These are phyloP conservation scores for Eolophus roseicapilla DNA, from an alignment of 2,113 vertebrate species.

Conservation along the genomic window DNA sequence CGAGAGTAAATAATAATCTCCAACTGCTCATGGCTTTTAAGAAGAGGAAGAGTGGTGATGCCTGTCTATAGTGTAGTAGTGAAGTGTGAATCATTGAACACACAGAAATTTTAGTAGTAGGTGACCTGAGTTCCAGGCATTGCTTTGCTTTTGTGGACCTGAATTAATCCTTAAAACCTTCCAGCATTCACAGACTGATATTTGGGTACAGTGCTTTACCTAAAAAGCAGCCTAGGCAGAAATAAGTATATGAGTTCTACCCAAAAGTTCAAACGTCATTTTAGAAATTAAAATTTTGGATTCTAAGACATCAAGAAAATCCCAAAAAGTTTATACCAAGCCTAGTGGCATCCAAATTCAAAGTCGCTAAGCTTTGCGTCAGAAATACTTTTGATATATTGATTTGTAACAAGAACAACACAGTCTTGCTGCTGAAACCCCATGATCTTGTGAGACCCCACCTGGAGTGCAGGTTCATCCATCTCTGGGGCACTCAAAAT, in stretches of 20 bases:
- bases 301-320: not conserved
- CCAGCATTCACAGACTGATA: not conserved
- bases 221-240: not conserved
- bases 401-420: not conserved
- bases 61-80: not conserved
- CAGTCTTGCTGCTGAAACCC: not conserved
- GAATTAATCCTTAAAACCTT: not conserved
- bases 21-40: not conserved
- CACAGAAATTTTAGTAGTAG: not conserved
- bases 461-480: not conserved
- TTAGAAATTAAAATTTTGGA: not conserved
- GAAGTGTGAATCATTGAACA: not conserved
- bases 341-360: not conserved
- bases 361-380: not conserved
- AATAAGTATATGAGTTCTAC: not conserved
- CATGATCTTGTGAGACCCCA: not conserved
- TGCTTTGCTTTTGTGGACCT: not conserved
- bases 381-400: not conserved
- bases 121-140: not conserved
- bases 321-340: not conserved
- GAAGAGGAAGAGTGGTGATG: not conserved
- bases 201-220: not conserved
- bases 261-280: not conserved
- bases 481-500: not conserved
- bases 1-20: not conserved